These are phyloP conservation scores for Drosophila ficusphila DNA, from an alignment of 1,140 invertebrate species.

Conservation along the genomic window DNA sequence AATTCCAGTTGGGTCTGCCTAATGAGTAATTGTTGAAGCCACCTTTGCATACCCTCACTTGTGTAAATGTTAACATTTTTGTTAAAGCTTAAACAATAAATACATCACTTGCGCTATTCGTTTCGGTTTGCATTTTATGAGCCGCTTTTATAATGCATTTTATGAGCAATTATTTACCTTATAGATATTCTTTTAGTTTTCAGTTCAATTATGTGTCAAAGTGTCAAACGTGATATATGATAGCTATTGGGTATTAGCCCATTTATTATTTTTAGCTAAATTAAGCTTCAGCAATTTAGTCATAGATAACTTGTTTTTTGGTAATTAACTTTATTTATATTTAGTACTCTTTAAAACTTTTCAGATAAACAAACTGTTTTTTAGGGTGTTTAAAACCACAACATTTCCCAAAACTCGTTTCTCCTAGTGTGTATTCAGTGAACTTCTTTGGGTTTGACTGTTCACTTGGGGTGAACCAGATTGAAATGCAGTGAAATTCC, in stretches of 20 bases:
- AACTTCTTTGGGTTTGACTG: conserved; percentile 36
- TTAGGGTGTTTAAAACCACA: neutral
- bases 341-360: too few species aligned
- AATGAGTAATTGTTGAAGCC: conserved; percentile 27
- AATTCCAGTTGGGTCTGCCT: conserved; percentile 21
- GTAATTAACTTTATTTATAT: neutral
- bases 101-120: too few species aligned
- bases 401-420: neutral
- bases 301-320: neutral
- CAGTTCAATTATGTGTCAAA: neutral
- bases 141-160: too few species aligned
- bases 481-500: conserved; percentile 34
- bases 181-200: neutral
- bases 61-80: too few species aligned
- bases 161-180: neutral
- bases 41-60: neutral
- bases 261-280: neutral
- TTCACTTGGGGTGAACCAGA: conserved; percentile 22
- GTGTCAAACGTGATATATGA: conserved; percentile 1
- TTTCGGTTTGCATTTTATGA: neutral
- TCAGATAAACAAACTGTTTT: too few species aligned
- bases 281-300: neutral
- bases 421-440: conserved; percentile 10
- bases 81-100: too few species aligned
- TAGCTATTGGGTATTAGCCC: neutral